Percentiles rank a stretch among this genome's conserved stretches.
Conservation (phyloP, 2,888 invertebrate species). For the Strigamia crassipes region DNA sequence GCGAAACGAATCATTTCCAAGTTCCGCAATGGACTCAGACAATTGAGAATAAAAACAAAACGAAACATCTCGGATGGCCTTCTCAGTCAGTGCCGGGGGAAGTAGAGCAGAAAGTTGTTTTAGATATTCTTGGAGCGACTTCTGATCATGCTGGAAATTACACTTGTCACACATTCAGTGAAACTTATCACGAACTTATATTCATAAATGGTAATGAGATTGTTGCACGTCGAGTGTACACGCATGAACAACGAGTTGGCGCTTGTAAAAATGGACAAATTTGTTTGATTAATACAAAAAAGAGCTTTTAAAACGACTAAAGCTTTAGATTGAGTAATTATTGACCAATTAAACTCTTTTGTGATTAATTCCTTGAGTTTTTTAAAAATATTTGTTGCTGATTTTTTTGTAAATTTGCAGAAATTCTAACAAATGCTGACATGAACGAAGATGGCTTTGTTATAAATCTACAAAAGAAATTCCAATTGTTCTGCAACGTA, state of each 20-base stretch:
- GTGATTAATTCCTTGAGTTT: too few relatives aligned
- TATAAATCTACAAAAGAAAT: neutral
- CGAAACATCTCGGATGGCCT: neutral
- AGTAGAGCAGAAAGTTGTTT: neutral
- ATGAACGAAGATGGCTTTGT: neutral
- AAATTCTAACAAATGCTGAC: neutral
- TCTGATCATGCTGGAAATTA: neutral
- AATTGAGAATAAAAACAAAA: neutral
- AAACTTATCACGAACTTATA: neutral
- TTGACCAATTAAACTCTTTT: too few relatives aligned
- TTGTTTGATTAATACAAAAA: neutral
- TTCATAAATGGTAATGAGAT: neutral
- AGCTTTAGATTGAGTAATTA: too few relatives aligned
- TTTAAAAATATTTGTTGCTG: too few relatives aligned
- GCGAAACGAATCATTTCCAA: neutral
- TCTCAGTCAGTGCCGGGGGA: neutral
- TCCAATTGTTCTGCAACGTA: neutral
- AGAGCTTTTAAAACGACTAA: neutral
- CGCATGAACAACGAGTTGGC: neutral
- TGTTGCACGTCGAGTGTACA: neutral
- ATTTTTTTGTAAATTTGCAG: neutral
- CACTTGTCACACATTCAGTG: neutral
- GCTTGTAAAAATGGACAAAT: neutral
- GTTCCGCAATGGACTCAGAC: neutral
- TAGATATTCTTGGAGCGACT: neutral